A percentile compares a stretch with the other conserved stretches of the same genome.
Evolutionary conservation across 37 sponge, comb jelly and placozoan genomes (phyloP).

Genomic region (Halisarca cf. caerulea): DNA sequence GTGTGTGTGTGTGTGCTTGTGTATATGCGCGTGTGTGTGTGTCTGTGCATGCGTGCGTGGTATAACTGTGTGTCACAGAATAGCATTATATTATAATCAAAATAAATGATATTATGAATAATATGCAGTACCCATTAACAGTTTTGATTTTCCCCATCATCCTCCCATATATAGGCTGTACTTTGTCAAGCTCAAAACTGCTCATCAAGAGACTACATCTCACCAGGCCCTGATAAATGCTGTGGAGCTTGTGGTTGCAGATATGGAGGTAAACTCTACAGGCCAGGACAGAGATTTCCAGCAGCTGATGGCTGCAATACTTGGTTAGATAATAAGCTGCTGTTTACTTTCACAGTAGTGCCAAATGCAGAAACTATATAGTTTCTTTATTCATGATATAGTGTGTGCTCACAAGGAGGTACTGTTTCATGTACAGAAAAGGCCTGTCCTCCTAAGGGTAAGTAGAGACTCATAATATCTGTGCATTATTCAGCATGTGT

Average conservation of each 20-base stretch:
- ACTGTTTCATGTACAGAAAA: not conserved
- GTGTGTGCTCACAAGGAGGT: not conserved
- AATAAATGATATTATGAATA: too few species aligned
- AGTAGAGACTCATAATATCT: not conserved
- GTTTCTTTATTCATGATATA: not conserved
- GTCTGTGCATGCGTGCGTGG: too few species aligned
- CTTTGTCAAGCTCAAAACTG: too few species aligned
- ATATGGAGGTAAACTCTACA: not conserved
- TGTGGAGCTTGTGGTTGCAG: constrained; percentile 2
- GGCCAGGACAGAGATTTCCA: not conserved
- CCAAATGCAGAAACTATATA: not conserved
- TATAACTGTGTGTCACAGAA: too few species aligned
- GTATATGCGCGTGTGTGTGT: too few species aligned
- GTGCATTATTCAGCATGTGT: not conserved
- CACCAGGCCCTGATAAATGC: constrained; percentile 6
- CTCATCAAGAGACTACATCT: not conserved
- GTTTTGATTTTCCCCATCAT: too few species aligned
- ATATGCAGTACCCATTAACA: too few species aligned
- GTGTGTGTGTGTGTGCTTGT: too few species aligned
- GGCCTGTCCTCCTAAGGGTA: not conserved
- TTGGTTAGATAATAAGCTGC: not conserved
- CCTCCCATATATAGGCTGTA: too few species aligned
- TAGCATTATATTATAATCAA: too few species aligned
- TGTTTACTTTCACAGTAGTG: too few species aligned
- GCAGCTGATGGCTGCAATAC: constrained; percentile 14